Base-by-base conservation (phyloP, 2,113 vertebrate genomes). In the Dipodomys merriami region DNA sequence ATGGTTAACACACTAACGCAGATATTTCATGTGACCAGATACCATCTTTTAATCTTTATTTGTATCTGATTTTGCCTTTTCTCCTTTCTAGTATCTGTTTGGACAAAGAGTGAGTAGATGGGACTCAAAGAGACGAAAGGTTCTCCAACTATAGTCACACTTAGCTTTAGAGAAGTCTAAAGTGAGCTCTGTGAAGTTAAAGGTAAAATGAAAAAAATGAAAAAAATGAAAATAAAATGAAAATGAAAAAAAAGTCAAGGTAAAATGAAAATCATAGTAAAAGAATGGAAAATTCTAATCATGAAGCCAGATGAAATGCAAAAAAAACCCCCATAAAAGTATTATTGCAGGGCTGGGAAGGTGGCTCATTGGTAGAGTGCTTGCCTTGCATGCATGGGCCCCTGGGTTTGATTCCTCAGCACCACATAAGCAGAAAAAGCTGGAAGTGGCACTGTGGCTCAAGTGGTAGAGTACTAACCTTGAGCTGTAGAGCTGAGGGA, bases 171-270 rank as follows among this genome's bases (percentile, higher is more conserved):
- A 64, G 69, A 93, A 44, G 44, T 96, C 73, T 64, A 73, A 77
- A 95, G 11, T 79, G 89, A 72, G 76, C 89, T 13, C 57, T 83
- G 20, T 53, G 25, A 86, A 22, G 29, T 76, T 44, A 7, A 30
- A 67, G 69, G 72, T 65, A 90, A 92, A 88, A 85, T 94, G 12
- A 87, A 96, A 97, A 90, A n/a, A n/a, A n/a, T n/a, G n/a, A n/a
- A n/a, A n/a, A n/a, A n/a, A n/a, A n/a, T n/a, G n/a, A n/a, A n/a
- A n/a, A n/a, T n/a, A n/a, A n/a, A n/a, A n/a, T n/a, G n/a, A n/a
- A n/a, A n/a, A n/a, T n/a, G n/a, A n/a, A n/a, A n/a, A n/a, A n/a
- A n/a, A n/a, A 64, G 7, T 23, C 11, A 30, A 67, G 69, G 72
- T 65, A 90, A 92, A 88, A 85, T 94, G 12, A 87, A 96, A 97